These are phyloP conservation scores for Mustelus asterias DNA, from an alignment of 2,113 vertebrate species.

Conservation along the genomic window DNA sequence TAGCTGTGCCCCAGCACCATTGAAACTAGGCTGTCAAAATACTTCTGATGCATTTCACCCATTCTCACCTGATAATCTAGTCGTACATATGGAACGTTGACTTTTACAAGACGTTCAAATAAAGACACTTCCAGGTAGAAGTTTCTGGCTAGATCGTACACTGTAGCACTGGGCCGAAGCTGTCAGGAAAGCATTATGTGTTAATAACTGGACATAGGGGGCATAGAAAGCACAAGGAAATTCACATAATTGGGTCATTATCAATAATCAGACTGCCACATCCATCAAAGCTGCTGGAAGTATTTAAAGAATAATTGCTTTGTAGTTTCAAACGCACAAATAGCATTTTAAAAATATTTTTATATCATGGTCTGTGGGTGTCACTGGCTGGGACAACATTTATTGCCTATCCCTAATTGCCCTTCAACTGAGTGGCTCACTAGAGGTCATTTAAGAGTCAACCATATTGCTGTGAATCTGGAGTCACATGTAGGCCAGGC, in stretches of 20 bases:
- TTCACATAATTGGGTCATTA: background rate
- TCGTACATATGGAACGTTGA: slow-evolving; percentile 73
- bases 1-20: background rate
- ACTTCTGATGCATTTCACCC: background rate
- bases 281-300: background rate
- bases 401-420: too few species aligned
- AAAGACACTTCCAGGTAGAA: slow-evolving; percentile 87
- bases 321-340: background rate
- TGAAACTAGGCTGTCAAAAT: background rate
- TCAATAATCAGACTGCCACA: background rate
- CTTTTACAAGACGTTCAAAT: slow-evolving; percentile 85
- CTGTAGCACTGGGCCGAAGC: slow-evolving; percentile 83
- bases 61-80: slow-evolving; percentile 80
- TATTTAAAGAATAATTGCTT: background rate
- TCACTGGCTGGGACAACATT: too few species aligned
- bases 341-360: too few species aligned
- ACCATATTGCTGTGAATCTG: too few species aligned
- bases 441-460: too few species aligned
- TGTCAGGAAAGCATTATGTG: slow-evolving; percentile 48
- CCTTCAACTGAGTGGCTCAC: too few species aligned
- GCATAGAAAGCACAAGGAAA: background rate
- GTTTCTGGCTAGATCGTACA: slow-evolving; percentile 85
- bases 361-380: too few species aligned
- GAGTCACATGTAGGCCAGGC: too few species aligned
- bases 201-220: background rate